Evolutionary conservation across 2,797 vertebrate genomes (phyloP).

Genomic region (Ctenopoma multispine): DNA sequence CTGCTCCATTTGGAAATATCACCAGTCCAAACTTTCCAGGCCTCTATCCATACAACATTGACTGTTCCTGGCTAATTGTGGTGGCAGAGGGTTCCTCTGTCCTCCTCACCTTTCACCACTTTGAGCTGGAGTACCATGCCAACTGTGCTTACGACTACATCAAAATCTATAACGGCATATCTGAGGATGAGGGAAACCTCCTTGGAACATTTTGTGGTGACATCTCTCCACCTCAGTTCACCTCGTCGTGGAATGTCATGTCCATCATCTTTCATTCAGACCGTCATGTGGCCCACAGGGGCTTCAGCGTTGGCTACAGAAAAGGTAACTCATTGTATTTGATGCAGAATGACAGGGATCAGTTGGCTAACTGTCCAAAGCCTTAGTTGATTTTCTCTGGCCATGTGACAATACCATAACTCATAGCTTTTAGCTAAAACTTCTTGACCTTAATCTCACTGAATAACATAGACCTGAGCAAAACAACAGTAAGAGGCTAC

Average conservation of each 20-base stretch:
- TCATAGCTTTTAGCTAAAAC: slow-evolving; percentile 15
- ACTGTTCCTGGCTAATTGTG: slow-evolving; percentile 96
- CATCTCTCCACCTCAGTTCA: slow-evolving; percentile 89
- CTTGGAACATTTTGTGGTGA: slow-evolving; percentile 94
- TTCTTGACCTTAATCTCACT: slow-evolving; percentile 12
- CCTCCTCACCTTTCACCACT: slow-evolving; percentile 93
- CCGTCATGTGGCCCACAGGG: slow-evolving; percentile 91
- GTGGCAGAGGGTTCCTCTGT: slow-evolving; percentile 95
- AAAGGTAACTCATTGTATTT: slow-evolving; percentile 87
- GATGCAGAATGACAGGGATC: slow-evolving; percentile 37
- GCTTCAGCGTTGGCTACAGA: slow-evolving; percentile 91
- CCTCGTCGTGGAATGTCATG: slow-evolving; percentile 97
- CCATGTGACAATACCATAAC: slow-evolving; percentile 13
- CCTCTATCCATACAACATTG: slow-evolving; percentile 91
- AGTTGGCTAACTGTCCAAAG: slow-evolving; percentile 19
- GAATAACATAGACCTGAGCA: not conserved
- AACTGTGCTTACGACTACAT: slow-evolving; percentile 93
- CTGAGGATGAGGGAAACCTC: slow-evolving; percentile 92
- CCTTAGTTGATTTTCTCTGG: slow-evolving; percentile 5
- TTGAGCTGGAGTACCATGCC: slow-evolving; percentile 93
- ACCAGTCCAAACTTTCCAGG: slow-evolving; percentile 97
- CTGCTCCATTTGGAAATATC: slow-evolving; percentile 91
- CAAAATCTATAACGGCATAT: slow-evolving; percentile 94
- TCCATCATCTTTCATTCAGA: slow-evolving; percentile 95
- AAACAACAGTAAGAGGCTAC: not conserved